A percentile compares a stretch with the other conserved stretches of the same genome.
Evolutionary conservation across 2,113 vertebrate species (phyloP).

Genomic region (Microtus richardsoni): DNA sequence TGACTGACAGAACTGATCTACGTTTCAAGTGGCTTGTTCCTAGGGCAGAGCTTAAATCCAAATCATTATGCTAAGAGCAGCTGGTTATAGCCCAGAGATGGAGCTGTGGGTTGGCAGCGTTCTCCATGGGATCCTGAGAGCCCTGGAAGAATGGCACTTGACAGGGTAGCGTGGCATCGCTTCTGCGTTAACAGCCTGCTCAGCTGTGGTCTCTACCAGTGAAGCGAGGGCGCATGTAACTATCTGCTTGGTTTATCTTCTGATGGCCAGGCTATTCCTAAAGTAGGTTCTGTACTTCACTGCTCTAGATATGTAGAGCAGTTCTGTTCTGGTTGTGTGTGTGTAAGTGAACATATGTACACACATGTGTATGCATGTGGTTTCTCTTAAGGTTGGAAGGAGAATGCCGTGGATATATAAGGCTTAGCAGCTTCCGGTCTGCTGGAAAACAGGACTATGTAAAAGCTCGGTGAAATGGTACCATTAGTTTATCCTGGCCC

Average conservation of each 20-base stretch:
- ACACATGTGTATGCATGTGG: neutral
- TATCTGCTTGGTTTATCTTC: neutral
- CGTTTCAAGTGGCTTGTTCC: neutral
- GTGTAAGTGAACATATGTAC: no score
- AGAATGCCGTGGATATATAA: neutral
- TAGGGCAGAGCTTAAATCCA: neutral
- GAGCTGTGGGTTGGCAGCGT: neutral
- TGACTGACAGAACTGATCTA: neutral
- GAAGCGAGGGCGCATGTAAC: neutral
- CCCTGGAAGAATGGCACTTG: no score
- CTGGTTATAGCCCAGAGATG: neutral
- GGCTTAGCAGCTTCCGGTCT: no score
- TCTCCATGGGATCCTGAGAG: neutral
- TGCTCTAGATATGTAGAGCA: neutral
- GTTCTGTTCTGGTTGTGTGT: no score
- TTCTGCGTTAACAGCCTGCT: neutral
- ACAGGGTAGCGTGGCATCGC: neutral
- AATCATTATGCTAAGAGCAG: neutral
- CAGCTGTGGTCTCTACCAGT: neutral
- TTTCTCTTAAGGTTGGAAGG: neutral
- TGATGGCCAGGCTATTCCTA: neutral
- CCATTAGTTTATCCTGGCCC: fast-evolving
- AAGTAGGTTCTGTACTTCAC: neutral
- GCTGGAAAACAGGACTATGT: no score
- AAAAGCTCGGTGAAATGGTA: neutral